Percentiles rank a stretch among this genome's conserved stretches.
phyloP scores from a whole-genome alignment of 2,113 vertebrate species.

The Globicephala melas region DNA sequence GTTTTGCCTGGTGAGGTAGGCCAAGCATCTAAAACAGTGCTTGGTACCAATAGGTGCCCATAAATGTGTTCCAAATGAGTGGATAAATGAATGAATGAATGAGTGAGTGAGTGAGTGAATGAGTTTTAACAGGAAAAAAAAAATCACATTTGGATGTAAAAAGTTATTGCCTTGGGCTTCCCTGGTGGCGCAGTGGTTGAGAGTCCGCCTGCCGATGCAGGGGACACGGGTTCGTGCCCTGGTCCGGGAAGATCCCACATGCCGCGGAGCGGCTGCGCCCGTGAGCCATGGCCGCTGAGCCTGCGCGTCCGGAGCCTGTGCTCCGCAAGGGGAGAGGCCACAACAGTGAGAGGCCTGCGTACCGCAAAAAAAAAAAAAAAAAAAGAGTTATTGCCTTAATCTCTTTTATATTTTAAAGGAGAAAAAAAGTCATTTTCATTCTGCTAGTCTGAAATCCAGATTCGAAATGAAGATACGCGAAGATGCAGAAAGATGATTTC shows the following conservation, averaged over 20 bases:
- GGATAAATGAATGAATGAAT: background rate
- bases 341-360: no score
- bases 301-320: no score
- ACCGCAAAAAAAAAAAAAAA: no score
- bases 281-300: no score
- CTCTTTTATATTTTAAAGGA: slow-evolving; percentile 37
- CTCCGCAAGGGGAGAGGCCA: no score
- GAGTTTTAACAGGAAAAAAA: background rate
- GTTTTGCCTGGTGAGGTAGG: background rate
- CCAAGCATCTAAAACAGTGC: background rate
- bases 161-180: background rate
- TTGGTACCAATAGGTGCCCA: background rate
- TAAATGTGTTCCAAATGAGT: background rate
- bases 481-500: background rate
- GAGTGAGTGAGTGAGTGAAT: background rate
- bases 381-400: slow-evolving; percentile 4
- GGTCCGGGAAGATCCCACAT: no score
- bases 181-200: no score
- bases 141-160: background rate
- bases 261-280: no score
- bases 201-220: no score
- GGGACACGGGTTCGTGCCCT: no score
- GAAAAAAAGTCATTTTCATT: slow-evolving; percentile 28
- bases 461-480: slow-evolving; percentile 18
- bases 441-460: slow-evolving; percentile 2